These are phyloP conservation scores for Mythimna pallens DNA, from an alignment of 2,888 invertebrate genomes.

Conservation along the genomic window DNA sequence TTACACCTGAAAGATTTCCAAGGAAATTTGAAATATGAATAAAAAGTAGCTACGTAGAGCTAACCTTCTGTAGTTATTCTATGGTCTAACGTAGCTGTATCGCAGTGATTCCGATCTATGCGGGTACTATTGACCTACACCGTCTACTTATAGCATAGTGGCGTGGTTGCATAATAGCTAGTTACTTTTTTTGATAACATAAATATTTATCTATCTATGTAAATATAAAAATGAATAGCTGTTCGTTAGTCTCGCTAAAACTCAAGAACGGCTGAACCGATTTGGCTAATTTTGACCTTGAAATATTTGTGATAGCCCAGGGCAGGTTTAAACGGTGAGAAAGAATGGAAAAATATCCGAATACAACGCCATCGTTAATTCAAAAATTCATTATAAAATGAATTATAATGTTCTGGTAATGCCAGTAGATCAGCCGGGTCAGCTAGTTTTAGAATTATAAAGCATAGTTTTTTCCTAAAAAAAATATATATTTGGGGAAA, in stretches of 20 bases:
- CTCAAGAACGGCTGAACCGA: too few relatives aligned
- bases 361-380: too few relatives aligned
- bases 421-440: too few relatives aligned
- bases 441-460: not conserved
- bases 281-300: too few relatives aligned
- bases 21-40: not conserved
- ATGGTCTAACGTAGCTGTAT: not conserved
- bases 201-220: not conserved
- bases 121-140: constrained; percentile 32
- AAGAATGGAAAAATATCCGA: too few relatives aligned
- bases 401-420: too few relatives aligned
- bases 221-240: too few relatives aligned
- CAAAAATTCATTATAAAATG: too few relatives aligned
- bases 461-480: not conserved
- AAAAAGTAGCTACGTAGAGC: not conserved
- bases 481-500: not conserved
- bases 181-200: not conserved
- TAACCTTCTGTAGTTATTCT: constrained; percentile 4
- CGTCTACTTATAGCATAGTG: not conserved
- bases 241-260: too few relatives aligned
- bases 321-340: too few relatives aligned
- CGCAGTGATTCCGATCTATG: constrained; percentile 33
- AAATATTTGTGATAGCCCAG: too few relatives aligned
- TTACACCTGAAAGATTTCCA: not conserved
- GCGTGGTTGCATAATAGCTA: constrained; percentile 1